Conservation (phyloP, 2,888 invertebrate genomes). For the Onthophagus sagittarius region DNA sequence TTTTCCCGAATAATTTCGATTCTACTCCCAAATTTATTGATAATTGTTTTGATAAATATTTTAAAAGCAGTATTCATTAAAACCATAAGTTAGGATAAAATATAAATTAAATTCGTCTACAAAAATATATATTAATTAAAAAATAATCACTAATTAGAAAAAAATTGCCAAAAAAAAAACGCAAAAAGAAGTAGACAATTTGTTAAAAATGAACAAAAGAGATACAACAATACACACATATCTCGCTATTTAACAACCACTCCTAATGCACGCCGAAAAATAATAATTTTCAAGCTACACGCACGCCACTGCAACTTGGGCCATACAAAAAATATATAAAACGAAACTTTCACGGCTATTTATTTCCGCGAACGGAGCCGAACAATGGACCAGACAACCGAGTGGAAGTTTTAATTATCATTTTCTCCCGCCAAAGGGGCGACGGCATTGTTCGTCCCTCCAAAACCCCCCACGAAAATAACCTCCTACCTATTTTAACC, state of each 20-base stretch:
- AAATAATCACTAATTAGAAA: too few species aligned
- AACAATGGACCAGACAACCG: constrained; percentile 8
- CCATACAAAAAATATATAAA: not conserved
- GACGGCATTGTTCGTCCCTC: not conserved
- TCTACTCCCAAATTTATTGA: not conserved
- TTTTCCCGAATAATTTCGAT: not conserved
- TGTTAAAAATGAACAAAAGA: not conserved
- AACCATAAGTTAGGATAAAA: too few species aligned
- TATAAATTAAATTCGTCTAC: too few species aligned
- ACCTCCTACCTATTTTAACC: not conserved
- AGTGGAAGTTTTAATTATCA: constrained; percentile 11
- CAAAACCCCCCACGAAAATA: not conserved
- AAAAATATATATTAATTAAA: too few species aligned
- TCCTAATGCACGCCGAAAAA: not conserved
- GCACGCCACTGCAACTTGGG: not conserved
- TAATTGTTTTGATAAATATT: not conserved
- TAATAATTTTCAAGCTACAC: not conserved
- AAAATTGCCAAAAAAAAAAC: not conserved
- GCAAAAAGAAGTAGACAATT: not conserved
- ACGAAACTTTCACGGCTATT: constrained; percentile 11
- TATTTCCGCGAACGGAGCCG: constrained; percentile 5
- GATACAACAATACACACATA: not conserved
- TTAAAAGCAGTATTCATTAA: not conserved
- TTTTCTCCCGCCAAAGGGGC: constrained; percentile 4
- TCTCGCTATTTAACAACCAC: not conserved